Evolutionary conservation across 2,113 vertebrate species (phyloP).

Genomic region (Tautogolabrus adspersus): DNA sequence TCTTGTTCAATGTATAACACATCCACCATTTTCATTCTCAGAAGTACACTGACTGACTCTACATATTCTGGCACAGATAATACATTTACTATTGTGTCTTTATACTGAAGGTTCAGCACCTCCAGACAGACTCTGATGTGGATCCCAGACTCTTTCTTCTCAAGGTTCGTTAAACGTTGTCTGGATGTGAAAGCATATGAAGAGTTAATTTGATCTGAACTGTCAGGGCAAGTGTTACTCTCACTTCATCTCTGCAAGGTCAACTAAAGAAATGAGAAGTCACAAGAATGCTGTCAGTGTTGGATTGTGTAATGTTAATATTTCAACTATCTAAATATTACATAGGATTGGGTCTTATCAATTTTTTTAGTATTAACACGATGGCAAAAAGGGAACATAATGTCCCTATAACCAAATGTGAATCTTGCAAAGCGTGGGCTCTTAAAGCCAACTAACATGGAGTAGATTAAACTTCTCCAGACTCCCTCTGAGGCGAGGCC

Average conservation of each 20-base stretch:
- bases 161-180: slow-evolving; percentile 86
- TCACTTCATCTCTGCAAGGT: not conserved
- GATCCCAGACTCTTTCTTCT: slow-evolving; percentile 99
- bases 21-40: not conserved
- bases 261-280: not conserved
- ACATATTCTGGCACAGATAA: not conserved
- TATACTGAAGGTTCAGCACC: slow-evolving; percentile 92
- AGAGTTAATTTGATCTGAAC: not conserved
- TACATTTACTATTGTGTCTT: slow-evolving; percentile 25
- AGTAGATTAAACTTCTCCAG: not conserved
- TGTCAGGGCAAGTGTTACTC: not conserved
- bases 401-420: not conserved
- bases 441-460: not conserved
- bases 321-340: not conserved
- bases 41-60: not conserved
- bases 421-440: not conserved
- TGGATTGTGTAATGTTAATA: not conserved
- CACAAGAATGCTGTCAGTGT: not conserved
- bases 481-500: not conserved
- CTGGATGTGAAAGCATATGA: slow-evolving; percentile 1
- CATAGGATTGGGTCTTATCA: no score
- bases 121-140: slow-evolving; percentile 98
- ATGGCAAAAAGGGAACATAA: not conserved
- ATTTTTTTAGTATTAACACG: not conserved
- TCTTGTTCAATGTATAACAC: not conserved